Evolutionary conservation across 2,113 vertebrate species (phyloP), one percentile per base, ranked within the genome.

Genomic region (Leptobrachium leishanense): DNA sequence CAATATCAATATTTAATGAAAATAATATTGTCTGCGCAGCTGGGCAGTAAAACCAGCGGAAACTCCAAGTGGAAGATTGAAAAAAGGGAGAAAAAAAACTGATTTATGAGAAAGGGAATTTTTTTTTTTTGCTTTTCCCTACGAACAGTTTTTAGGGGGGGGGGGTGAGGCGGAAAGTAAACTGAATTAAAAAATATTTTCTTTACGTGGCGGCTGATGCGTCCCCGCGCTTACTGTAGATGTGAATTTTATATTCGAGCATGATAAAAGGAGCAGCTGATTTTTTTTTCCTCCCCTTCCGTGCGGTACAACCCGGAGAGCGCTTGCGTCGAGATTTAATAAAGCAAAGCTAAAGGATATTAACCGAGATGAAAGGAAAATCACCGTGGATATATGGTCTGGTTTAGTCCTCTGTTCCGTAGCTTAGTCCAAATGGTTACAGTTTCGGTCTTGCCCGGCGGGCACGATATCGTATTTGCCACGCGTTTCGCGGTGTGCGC

Each of bases 1-100:
- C n/a, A 1, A 43, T 50, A 64, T 68, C 53, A 68, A 68, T 77
- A 82, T 68, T 73, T 77, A 66, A 74, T 62, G 43, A 31, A 59
- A 72, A 72, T 77, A 71, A 82, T 82, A 59, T 68, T n/a, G 11
- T 68, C 62, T 63, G 75, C 39, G 2, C 64, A 40, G 40, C 5
- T 40, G 5, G 67, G 54, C 31, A 12, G 10, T 54, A 68, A 64
- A 50, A 75, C 78, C 50, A 43, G 31, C 8, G 20, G 3, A 64
- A 46, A 11, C 59, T 43, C 41, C 57, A 64, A 4, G 15, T 12
- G 15, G 62, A 43, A 70, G 53, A 81, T 31, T 68, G 39, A 70
- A 68, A 31, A 31, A 31, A 31, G 20, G 20, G 20, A 31, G 20
- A 31, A 31, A 31, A 31, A 31, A 74, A 59, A 68, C 64, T 63